Conservation (phyloP, 2,113 vertebrate species). For the Antechinus flavipes region DNA sequence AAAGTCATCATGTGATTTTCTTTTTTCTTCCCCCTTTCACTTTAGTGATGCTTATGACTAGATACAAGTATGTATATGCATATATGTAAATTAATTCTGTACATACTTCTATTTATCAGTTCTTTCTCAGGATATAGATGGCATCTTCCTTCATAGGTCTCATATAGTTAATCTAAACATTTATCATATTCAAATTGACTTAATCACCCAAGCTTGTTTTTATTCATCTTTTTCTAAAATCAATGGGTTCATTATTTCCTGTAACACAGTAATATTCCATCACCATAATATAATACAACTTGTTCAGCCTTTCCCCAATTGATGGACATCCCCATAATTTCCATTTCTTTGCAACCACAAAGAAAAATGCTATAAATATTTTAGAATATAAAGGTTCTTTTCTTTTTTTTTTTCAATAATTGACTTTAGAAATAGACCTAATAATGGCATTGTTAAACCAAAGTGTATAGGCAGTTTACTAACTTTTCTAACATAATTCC, state of each 20-base stretch:
- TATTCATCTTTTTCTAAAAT: background rate
- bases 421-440: background rate
- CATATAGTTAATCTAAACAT: too few species aligned
- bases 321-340: background rate
- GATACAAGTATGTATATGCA: too few species aligned
- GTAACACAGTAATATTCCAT: background rate
- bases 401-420: background rate
- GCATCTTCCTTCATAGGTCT: background rate
- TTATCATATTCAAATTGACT: background rate
- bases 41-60: background rate
- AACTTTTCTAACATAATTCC: background rate
- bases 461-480: background rate
- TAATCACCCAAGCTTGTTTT: background rate
- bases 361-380: background rate
- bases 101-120: background rate
- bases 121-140: background rate
- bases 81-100: too few species aligned
- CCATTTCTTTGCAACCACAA: background rate
- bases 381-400: background rate
- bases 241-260: background rate
- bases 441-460: background rate
- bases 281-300: background rate
- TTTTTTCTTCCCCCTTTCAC: background rate
- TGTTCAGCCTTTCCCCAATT: background rate
- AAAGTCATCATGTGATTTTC: too few species aligned